These are phyloP conservation scores for Thyatira batis DNA, from an alignment of 2,888 invertebrate species.

Conservation along the genomic window DNA sequence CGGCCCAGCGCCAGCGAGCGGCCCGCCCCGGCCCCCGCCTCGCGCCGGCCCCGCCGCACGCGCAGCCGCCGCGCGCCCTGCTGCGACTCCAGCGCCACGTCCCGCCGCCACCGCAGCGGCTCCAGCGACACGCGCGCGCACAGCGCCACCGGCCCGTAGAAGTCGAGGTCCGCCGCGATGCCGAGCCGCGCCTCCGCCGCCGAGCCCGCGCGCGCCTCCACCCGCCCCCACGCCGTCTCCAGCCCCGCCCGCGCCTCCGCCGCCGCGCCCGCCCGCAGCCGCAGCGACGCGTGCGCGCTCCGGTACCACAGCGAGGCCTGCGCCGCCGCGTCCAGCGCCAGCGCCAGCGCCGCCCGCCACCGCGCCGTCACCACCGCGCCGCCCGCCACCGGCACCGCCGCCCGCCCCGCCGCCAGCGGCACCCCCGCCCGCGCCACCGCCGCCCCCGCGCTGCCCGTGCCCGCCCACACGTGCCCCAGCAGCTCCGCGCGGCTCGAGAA, in stretches of 20 bases:
- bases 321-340: constrained; percentile 30
- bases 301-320: constrained; percentile 16
- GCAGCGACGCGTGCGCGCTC: no score
- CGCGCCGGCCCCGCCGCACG: constrained; percentile 17
- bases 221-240: no score
- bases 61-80: constrained; percentile 19
- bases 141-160: constrained; percentile 56
- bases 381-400: constrained; percentile 20
- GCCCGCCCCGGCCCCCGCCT: constrained; percentile 16
- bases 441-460: constrained; percentile 56
- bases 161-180: constrained; percentile 57
- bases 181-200: constrained; percentile 39
- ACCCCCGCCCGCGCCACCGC: constrained; percentile 50
- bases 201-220: constrained; percentile 18
- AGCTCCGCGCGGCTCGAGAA: constrained; percentile 49
- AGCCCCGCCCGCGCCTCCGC: constrained; percentile 18
- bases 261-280: constrained; percentile 26
- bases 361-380: constrained; percentile 18
- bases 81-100: constrained; percentile 10
- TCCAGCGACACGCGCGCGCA: constrained; percentile 51
- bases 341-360: constrained; percentile 16
- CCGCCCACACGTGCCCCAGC: constrained; percentile 67
- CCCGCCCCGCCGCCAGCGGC: constrained; percentile 16
- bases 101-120: constrained; percentile 10
- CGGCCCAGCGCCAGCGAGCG: constrained; percentile 52